Base-by-base conservation (phyloP, 2,888 invertebrate genomes). In the Harmothoe impar region DNA sequence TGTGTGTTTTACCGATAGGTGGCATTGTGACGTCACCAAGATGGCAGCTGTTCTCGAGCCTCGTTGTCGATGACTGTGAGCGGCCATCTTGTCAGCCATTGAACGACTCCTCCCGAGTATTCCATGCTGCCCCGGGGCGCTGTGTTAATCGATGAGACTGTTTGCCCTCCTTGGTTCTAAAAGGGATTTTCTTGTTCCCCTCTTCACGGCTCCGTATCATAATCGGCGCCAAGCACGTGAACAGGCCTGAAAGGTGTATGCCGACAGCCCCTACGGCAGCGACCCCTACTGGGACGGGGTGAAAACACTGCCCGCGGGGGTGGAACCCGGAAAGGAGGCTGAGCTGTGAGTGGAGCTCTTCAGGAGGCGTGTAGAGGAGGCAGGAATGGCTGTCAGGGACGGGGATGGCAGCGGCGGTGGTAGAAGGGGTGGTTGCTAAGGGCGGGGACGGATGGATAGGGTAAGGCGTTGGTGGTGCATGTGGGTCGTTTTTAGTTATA, bases 111-210 rank as follows among this genome's bases (percentile, higher is more conserved):
- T 3, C 3, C 31, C 3, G 78, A 78, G 78, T 20, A 78, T 20
- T 20, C 17, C 78, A 12, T n/a, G 0, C 25, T n/a, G 78, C 33
- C 68, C 78, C 20, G 78, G 0, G 78, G 78, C 78, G 12, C 31
- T 25, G 31, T 78, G 78, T 78, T 78, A 78, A 78, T 78, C 78
- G 78, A 78, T 78, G 78, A 17, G 20, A 25, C 78, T 78, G 78
- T 78, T 78, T 78, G 78, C 78, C 78, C 78, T 25, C 10, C 33
- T 35, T 35, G 31, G 78, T 78, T 35, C 78, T 78, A 78, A 78
- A 78, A 78, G 78, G 78, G 78, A 78, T 78, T 78, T 78, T 78
- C 78, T 78, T 78, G 78, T 78, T 20, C 62, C 31, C 35, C 35
- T 78, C 31, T 35, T 78, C 78, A 78, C 10, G 78, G 78, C 35